Evolutionary conservation across 53 echinoderm and acorn worm genomes (phyloP), one percentile per base, ranked within the genome.

Genomic region (Luidia sarsii): DNA sequence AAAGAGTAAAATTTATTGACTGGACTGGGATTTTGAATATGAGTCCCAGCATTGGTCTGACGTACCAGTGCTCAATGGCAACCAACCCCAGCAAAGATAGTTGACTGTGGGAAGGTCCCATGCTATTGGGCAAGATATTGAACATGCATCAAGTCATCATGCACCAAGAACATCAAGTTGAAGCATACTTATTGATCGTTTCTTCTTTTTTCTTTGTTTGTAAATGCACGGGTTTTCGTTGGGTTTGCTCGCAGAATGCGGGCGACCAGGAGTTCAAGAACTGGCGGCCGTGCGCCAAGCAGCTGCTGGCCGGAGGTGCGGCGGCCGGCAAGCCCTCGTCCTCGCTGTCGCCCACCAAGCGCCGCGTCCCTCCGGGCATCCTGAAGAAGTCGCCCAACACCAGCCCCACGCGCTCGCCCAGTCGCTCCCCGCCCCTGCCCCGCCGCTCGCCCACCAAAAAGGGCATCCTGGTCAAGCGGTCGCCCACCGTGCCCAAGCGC

Each of bases 271-370:
- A 77, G 60, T 77, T 77, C 39, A 77, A 77, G 59, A 61, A 77
- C 61, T 77, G 77, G 77, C 62, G 77, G 43, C 77, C 77, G 14
- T 77, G 77, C 23, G 59, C 60, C 30, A 77, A 77, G 46, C 77
- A 77, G 46, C 57, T 37, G 39, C 74, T 30, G 2, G 7, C 56
- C 14, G 74, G 28, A 23, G n/a, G n/a, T n/a, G n/a, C n/a, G n/a
- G 39, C 55, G 22, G 8, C 36, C 25, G 37, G 56, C 39, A 59
- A 77, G 61, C 23, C 25, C 56, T 24, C 43, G 1, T 57, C 74
- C 15, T 56, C 77, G 1, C 45, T 77, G 23, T 77, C 77, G 0
- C 61, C 61, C 14, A 77, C 30, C 59, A 77, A 77, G 60, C 59
- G 43, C 45, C 59, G 61, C 22, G 61, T 10, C 16, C 77, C 77